phyloP scores from a whole-genome alignment of 2,888 invertebrate species.

The Sturmia bella region DNA sequence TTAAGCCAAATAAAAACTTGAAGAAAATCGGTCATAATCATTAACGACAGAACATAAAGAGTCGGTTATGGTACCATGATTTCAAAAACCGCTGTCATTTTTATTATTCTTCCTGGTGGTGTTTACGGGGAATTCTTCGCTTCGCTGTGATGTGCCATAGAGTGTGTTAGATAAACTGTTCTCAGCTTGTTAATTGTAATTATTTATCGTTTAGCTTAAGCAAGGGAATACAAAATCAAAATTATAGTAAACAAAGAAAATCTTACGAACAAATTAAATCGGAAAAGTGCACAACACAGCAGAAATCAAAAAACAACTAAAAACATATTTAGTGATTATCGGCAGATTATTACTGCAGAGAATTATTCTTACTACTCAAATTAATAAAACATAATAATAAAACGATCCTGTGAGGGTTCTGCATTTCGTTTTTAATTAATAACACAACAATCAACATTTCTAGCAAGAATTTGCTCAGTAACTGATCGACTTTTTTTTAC shows the following conservation, averaged over 20 bases:
- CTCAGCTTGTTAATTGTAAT: neutral
- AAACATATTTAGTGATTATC: too few species aligned
- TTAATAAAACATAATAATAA: too few species aligned
- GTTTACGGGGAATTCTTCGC: conserved; percentile 1
- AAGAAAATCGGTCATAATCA: conserved; percentile 65
- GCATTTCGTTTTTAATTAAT: too few species aligned
- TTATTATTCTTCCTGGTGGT: conserved; percentile 10
- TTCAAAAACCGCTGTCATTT: conserved; percentile 7
- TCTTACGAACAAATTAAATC: too few species aligned
- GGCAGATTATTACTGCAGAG: too few species aligned
- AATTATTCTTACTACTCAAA: too few species aligned
- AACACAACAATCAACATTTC: too few species aligned
- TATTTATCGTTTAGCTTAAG: neutral
- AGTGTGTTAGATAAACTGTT: conserved; percentile 15
- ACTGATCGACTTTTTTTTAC: neutral
- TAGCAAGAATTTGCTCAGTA: neutral
- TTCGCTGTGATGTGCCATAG: conserved; percentile 24
- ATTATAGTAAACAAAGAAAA: too few species aligned
- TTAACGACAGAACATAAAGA: conserved; percentile 39
- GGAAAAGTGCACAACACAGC: too few species aligned
- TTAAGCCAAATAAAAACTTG: conserved; percentile 51
- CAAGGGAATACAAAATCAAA: too few species aligned
- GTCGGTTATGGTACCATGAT: conserved; percentile 60
- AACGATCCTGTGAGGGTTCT: too few species aligned
- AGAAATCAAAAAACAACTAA: too few species aligned